These are phyloP conservation scores for Thrips palmi DNA, from an alignment of 1,140 invertebrate species.

Conservation along the genomic window DNA sequence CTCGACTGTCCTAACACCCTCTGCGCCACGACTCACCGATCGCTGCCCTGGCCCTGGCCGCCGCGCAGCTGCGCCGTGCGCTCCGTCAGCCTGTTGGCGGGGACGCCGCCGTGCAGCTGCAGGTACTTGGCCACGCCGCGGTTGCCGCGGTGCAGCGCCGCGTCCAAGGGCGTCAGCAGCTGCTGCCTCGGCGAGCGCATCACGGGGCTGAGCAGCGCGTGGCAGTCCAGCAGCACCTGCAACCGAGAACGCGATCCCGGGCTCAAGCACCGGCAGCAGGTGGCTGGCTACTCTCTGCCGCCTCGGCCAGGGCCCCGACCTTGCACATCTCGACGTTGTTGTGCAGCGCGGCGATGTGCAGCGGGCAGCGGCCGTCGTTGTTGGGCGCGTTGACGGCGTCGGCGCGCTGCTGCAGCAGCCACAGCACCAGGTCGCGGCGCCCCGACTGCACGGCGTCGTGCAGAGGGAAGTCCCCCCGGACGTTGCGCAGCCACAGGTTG, in stretches of 20 bases:
- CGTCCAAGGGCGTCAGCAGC: conserved; percentile 75
- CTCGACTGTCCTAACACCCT: too few species aligned
- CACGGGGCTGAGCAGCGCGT: conserved; percentile 64
- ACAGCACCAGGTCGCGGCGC: conserved; percentile 65
- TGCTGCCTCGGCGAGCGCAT: conserved; percentile 64
- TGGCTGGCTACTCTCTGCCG: conserved; percentile 3
- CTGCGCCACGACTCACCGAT: too few species aligned
- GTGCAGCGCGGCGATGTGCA: conserved; percentile 87
- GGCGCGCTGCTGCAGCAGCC: conserved; percentile 65
- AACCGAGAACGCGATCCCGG: too few species aligned
- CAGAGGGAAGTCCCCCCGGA: conserved; percentile 73
- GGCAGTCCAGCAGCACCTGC: conserved; percentile 54
- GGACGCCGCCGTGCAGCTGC: conserved; percentile 72
- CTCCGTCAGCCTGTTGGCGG: conserved; percentile 42
- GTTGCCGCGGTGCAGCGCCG: conserved; percentile 67
- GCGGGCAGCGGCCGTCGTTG: conserved; percentile 75
- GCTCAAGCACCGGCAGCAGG: too few species aligned
- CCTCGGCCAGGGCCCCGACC: too few species aligned
- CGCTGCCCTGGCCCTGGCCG: neutral
- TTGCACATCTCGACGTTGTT: conserved; percentile 91
- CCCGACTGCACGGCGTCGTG: conserved; percentile 91
- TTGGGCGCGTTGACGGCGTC: conserved; percentile 76
- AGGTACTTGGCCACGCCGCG: conserved; percentile 82
- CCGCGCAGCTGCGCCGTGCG: conserved; percentile 18
- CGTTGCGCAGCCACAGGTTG: conserved; percentile 83